Conservation (phyloP, 64 coral and sea anemone species). For the Montipora cactus region DNA sequence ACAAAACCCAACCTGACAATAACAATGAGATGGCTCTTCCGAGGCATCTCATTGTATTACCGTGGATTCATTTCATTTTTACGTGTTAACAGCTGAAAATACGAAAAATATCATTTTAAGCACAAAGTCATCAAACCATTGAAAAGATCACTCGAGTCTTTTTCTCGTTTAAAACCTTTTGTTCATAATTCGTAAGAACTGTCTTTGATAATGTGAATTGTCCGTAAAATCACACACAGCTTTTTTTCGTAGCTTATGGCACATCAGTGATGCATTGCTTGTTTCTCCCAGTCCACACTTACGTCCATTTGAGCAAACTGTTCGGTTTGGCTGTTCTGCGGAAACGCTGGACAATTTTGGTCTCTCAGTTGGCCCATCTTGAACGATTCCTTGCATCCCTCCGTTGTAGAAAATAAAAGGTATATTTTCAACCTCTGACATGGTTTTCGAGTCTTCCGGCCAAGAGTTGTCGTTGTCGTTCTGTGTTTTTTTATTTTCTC, state of each 20-base stretch:
- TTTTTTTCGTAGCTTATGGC: constrained; percentile 72
- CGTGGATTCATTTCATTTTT: too few relatives aligned
- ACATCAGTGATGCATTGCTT: constrained; percentile 28
- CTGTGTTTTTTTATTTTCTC: too few relatives aligned
- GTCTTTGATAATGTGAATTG: constrained; percentile 86
- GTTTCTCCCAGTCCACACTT: constrained; percentile 14
- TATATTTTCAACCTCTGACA: too few relatives aligned
- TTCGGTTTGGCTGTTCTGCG: neutral
- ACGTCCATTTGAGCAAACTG: neutral
- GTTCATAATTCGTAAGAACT: constrained; percentile 85
- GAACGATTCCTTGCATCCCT: neutral
- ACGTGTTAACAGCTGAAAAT: too few relatives aligned
- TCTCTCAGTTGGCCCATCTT: neutral
- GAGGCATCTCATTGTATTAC: too few relatives aligned
- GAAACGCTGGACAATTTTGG: neutral
- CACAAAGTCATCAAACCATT: neutral
- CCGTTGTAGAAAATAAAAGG: neutral
- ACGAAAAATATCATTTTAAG: neutral
- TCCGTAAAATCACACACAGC: constrained; percentile 80
- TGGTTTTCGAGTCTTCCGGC: neutral
- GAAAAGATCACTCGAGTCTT: neutral
- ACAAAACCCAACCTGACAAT: too few relatives aligned
- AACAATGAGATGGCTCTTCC: too few relatives aligned
- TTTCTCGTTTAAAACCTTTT: constrained; percentile 69
- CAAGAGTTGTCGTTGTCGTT: neutral